These are phyloP conservation scores for Cerceris rybyensis DNA, from an alignment of 2,888 invertebrate species.

Conservation along the genomic window DNA sequence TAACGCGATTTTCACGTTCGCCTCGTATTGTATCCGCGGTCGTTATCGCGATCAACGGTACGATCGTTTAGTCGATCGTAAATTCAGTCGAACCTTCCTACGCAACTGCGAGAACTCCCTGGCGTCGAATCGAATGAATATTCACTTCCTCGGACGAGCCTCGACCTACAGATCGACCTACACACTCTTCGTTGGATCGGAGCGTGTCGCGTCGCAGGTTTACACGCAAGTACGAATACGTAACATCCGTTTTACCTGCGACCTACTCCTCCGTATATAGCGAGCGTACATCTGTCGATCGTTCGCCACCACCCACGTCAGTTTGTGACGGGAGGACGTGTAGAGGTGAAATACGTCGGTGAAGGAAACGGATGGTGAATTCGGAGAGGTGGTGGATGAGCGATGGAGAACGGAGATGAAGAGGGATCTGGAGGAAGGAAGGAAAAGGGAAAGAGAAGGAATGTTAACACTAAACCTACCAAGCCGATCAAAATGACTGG, in stretches of 20 bases:
- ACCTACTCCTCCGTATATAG: slow-evolving; percentile 53
- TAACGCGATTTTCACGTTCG: slow-evolving; percentile 1
- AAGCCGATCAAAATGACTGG: no score
- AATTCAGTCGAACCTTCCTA: slow-evolving; percentile 52
- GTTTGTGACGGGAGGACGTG: slow-evolving; percentile 19
- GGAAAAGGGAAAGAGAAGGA: slow-evolving; percentile 2
- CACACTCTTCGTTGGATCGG: slow-evolving; percentile 27
- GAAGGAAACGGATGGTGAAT: slow-evolving; percentile 11
- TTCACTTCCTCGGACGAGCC: slow-evolving; percentile 43
- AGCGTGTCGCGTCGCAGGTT: slow-evolving; percentile 51
- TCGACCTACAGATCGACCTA: slow-evolving; percentile 63
- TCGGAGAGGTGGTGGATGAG: not conserved
- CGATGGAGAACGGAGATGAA: not conserved
- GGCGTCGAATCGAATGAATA: slow-evolving; percentile 41
- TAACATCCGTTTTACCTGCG: slow-evolving; percentile 64
- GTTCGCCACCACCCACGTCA: slow-evolving; percentile 53
- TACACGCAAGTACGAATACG: slow-evolving; percentile 51
- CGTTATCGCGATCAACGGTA: slow-evolving; percentile 43
- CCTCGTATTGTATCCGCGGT: slow-evolving; percentile 20
- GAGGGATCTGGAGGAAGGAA: not conserved
- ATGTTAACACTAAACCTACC: no score
- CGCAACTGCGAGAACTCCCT: slow-evolving; percentile 24
- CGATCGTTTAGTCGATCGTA: slow-evolving; percentile 49
- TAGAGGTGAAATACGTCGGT: slow-evolving; percentile 37
- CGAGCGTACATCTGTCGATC: slow-evolving; percentile 44